These are phyloP conservation scores for Alentia gelatinosa DNA, from an alignment of 2,888 invertebrate genomes.

Conservation along the genomic window DNA sequence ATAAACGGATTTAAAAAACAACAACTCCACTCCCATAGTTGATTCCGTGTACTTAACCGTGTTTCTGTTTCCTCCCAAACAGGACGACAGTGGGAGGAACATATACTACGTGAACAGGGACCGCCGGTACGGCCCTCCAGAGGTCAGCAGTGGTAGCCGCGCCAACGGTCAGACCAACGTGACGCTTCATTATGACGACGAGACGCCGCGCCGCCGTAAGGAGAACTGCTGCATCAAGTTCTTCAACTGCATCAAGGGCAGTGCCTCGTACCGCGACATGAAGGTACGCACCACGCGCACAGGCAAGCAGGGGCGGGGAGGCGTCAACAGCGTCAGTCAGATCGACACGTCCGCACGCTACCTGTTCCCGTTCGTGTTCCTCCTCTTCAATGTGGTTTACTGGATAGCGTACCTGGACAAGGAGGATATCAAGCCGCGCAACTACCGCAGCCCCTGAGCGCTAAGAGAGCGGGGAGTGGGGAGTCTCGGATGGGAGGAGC, in stretches of 20 bases:
- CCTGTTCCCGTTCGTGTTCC: conserved; percentile 91
- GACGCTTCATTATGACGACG: conserved; percentile 22
- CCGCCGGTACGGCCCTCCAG: not conserved
- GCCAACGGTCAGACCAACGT: conserved; percentile 38
- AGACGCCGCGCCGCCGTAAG: not conserved
- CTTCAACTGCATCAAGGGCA: conserved; percentile 62
- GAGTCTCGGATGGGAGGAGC: not conserved
- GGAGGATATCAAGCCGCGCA: not conserved
- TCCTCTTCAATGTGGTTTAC: conserved; percentile 91
- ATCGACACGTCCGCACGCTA: conserved; percentile 89
- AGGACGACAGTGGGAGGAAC: conserved; percentile 15
- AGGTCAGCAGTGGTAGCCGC: not conserved
- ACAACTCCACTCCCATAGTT: not conserved
- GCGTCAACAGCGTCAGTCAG: conserved; percentile 88
- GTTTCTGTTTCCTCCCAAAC: not conserved
- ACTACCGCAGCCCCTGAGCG: not conserved
- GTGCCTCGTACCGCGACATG: conserved; percentile 58
- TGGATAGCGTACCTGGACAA: conserved; percentile 83
- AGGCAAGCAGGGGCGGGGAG: not conserved
- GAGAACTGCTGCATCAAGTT: conserved; percentile 60
- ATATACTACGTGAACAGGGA: conserved; percentile 42
- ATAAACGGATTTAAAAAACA: not conserved
- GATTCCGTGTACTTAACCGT: not conserved
- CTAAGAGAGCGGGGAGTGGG: not conserved
- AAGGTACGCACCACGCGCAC: conserved; percentile 4